phyloP scores from a whole-genome alignment of 2,113 vertebrate genomes.

The Neoarius graeffei region DNA sequence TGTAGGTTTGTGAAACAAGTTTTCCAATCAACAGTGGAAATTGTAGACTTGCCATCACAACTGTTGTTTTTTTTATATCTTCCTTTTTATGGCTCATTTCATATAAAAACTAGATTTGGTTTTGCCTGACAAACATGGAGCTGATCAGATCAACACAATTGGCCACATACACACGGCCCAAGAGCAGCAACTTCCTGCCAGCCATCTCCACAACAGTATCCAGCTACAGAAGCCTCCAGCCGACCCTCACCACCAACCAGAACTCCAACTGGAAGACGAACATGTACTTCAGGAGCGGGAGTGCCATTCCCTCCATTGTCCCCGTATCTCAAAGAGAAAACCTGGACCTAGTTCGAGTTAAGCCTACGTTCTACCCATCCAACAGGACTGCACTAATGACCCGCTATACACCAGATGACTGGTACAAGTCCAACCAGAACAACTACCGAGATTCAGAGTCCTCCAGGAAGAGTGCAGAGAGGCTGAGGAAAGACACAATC shows the following conservation, averaged over 20 bases:
- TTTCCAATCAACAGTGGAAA: not conserved
- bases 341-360: constrained; percentile 72
- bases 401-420: constrained; percentile 85
- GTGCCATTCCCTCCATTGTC: constrained; percentile 64
- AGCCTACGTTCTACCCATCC: constrained; percentile 79
- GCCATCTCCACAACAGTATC: constrained; percentile 81
- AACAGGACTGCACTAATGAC: constrained; percentile 77
- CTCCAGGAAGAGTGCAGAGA: constrained; percentile 81
- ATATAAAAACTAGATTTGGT: constrained; percentile 53
- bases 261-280: constrained; percentile 79
- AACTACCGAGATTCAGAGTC: constrained; percentile 83
- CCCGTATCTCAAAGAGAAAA: constrained; percentile 67
- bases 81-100: not conserved
- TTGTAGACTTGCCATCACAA: not conserved
- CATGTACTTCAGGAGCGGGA: constrained; percentile 75
- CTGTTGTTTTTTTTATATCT: not conserved
- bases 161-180: constrained; percentile 76
- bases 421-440: constrained; percentile 84
- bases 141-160: constrained; percentile 77
- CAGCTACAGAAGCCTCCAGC: constrained; percentile 77
- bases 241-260: constrained; percentile 67
- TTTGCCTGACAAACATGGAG: constrained; percentile 74
- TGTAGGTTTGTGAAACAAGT: not conserved
- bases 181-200: constrained; percentile 79
- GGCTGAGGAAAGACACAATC: constrained; percentile 79